Evolutionary conservation across 2,113 vertebrate genomes (phyloP).

Genomic region (Felis catus): DNA sequence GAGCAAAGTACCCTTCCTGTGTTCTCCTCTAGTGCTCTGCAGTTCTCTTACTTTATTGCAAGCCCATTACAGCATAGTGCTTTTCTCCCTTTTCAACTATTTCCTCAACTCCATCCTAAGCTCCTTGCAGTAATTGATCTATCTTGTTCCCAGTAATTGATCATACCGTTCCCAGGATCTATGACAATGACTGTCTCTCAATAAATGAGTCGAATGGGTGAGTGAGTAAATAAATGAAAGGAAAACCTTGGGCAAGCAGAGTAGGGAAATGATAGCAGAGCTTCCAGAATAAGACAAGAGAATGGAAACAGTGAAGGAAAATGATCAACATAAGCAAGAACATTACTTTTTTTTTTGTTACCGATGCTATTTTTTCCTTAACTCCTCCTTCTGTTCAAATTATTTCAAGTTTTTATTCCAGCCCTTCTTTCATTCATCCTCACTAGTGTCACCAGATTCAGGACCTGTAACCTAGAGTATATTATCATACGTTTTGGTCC

Average conservation of each 20-base stretch:
- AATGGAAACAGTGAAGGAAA: background rate
- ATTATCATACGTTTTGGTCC: constrained; percentile 9
- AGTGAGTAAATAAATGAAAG: background rate
- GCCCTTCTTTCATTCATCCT: background rate
- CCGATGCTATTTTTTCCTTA: background rate
- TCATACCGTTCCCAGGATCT: background rate
- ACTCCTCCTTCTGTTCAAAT: background rate
- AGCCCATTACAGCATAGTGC: background rate
- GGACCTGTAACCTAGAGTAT: background rate
- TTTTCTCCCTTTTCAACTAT: background rate
- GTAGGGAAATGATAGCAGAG: background rate
- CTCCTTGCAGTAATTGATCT: background rate
- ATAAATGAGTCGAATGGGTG: background rate
- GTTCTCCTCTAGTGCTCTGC: background rate
- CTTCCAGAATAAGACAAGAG: background rate
- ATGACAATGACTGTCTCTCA: background rate
- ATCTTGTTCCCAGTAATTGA: background rate
- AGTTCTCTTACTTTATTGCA: background rate
- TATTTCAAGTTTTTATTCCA: constrained; percentile 18
- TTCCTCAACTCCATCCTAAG: background rate
- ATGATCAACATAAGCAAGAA: background rate
- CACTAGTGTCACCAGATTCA: background rate
- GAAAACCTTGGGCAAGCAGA: background rate
- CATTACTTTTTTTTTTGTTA: constrained; percentile 1
- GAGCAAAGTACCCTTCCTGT: background rate